Evolutionary conservation across 2,113 vertebrate genomes (phyloP), one percentile per base, ranked within the genome.

Genomic region (Oreochromis spilurus): DNA sequence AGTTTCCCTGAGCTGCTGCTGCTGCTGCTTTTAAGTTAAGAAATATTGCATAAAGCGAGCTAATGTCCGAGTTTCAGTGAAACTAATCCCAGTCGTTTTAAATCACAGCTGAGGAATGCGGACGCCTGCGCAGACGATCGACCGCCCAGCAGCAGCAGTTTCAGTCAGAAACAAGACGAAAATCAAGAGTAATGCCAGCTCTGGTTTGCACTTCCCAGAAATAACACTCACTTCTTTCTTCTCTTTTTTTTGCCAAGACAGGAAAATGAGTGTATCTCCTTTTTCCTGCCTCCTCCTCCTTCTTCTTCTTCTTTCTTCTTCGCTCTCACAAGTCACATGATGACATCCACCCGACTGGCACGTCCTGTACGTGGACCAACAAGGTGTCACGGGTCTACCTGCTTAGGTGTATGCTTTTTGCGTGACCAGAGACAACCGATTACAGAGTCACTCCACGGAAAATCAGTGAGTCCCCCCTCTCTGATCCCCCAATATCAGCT

Each of bases 271-370:
- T 12, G 52, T 82, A 16, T 65, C 62, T 82, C 78, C 72, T 31
- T 81, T 65, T 79, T 19, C 43, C 40, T 29, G 17, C 43, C 82
- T 48, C 31, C 31, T 70, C 24, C 38, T 72, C 13, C 21, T 72
- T 0, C 70, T 62, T n/a, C 70, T 62, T n/a, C 58, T 62, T 36
- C 58, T 62, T 17, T 50, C 24, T 52, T 53, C 70, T 31, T 75
- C 24, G n/a, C 29, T 38, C 40, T 53, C 81, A 4, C 65, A 38
- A 43, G 93, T 97, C 96, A 97, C 96, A 86, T 96, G 96, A 96
- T 87, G 21, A 55, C 84, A 84, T 94, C 91, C 93, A 91, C 88
- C 12, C 82, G 85, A 43, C 83, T 55, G 12, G 29, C 29, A 53
- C 48, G 19, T 81, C 45, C 40, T 48, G 70, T 75, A 48, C 67